Conservation (phyloP, 2,113 vertebrate species). For the Elephas maximus region DNA sequence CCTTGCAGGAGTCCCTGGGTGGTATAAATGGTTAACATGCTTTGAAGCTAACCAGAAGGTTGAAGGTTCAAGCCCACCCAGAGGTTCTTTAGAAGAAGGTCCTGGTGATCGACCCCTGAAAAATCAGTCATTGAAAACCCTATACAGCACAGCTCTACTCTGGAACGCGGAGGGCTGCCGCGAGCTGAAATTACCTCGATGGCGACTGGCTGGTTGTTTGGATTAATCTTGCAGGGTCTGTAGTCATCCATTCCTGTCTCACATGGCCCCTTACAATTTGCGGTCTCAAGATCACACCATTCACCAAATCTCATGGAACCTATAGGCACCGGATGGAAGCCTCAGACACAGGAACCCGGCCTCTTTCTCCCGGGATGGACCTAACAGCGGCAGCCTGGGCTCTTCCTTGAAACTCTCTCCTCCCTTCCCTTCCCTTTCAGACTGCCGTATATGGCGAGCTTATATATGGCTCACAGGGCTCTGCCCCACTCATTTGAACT, state of each 20-base stretch:
- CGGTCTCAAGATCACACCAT: neutral
- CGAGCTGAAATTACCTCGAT: no score
- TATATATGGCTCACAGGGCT: neutral
- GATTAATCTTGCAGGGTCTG: neutral
- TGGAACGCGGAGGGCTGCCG: no score
- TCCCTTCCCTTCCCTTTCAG: neutral
- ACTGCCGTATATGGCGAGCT: neutral
- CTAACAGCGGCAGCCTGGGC: no score
- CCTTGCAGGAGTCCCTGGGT: no score
- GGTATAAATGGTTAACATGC: no score
- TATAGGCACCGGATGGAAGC: rapidly evolving
- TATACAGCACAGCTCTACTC: no score
- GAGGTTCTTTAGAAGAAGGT: no score
- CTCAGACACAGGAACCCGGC: neutral
- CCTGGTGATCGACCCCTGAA: no score
- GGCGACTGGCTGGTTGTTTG: no score
- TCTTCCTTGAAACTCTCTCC: neutral
- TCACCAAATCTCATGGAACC: neutral
- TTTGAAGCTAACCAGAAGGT: no score
- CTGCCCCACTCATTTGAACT: neutral
- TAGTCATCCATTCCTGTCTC: neutral
- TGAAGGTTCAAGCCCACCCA: no score
- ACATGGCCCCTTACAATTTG: neutral
- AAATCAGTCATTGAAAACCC: no score
- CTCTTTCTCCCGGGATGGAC: neutral